Conservation (phyloP, 2,113 vertebrate genomes). For the Austrofundulus limnaeus region DNA sequence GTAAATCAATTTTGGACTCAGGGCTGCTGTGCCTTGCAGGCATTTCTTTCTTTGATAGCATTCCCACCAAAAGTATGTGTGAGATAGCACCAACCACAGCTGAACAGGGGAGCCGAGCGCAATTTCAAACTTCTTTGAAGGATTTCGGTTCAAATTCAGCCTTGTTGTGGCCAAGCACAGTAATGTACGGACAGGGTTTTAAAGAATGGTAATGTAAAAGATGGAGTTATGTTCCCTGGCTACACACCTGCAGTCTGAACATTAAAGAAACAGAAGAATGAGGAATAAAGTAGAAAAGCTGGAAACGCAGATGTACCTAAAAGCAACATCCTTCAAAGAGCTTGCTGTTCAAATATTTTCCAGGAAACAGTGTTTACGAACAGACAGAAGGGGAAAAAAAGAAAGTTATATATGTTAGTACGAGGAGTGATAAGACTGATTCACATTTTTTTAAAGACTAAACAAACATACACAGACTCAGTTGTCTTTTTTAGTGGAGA, state of each 20-base stretch:
- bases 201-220: conserved; percentile 51
- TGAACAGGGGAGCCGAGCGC: conserved; percentile 58
- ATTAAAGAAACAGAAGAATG: conserved; percentile 55
- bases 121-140: conserved; percentile 65
- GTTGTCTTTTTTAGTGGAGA: conserved; percentile 21
- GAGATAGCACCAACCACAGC: conserved; percentile 64
- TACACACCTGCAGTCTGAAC: conserved; percentile 59
- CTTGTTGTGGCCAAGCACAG: conserved; percentile 42
- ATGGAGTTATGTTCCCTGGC: conserved; percentile 52
- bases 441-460: conserved; percentile 16
- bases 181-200: conserved; percentile 47
- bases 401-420: conserved; percentile 50
- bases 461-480: background rate
- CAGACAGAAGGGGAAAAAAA: conserved; percentile 17
- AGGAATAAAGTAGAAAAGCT: conserved; percentile 42
- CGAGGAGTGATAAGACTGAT: conserved; percentile 44
- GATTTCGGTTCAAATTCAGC: conserved; percentile 61
- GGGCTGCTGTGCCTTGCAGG: conserved; percentile 69
- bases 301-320: conserved; percentile 66
- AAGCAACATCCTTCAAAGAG: conserved; percentile 70
- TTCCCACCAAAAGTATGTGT: conserved; percentile 65
- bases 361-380: conserved; percentile 57
- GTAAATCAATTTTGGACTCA: conserved; percentile 71
- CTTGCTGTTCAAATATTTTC: conserved; percentile 57
- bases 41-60: conserved; percentile 69